Percentiles rank a stretch among this genome's conserved stretches.
Conservation (phyloP, 2,113 vertebrate genomes). For the Ciconia maguari region DNA sequence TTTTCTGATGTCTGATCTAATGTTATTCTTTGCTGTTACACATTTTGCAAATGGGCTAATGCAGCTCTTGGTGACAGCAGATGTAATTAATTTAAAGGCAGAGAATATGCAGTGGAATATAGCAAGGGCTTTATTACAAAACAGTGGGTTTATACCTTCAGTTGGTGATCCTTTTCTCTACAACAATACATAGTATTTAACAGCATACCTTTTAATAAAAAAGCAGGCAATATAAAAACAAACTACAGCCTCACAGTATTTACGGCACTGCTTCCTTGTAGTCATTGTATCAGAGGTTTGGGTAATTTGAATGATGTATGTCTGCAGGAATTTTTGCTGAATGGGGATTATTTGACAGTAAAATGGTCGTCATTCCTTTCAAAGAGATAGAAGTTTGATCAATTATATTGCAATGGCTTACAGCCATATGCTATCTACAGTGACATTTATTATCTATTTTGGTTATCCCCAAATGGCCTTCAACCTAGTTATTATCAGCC, state of each 20-base stretch:
- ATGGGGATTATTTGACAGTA: neutral
- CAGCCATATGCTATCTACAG: conserved; percentile 4
- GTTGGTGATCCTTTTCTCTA: neutral
- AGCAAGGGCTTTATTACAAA: neutral
- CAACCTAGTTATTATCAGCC: conserved; percentile 23
- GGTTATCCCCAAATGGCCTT: conserved; percentile 41
- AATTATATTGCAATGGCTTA: conserved; percentile 11
- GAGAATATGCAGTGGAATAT: neutral
- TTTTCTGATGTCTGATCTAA: neutral
- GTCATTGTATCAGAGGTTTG: neutral
- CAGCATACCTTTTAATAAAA: neutral
- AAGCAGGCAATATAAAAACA: neutral
- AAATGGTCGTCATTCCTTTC: neutral
- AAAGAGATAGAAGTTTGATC: conserved; percentile 35
- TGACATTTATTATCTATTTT: conserved; percentile 52
- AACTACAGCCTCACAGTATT: neutral
- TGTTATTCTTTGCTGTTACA: neutral
- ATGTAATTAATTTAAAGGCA: neutral
- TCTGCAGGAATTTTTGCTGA: conserved; percentile 39
- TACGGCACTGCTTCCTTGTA: neutral
- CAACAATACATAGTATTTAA: neutral
- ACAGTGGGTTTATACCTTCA: neutral
- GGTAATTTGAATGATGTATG: neutral
- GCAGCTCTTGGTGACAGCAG: neutral
- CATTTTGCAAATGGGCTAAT: neutral